These are phyloP conservation scores for Orchesellides sinensis DNA, from an alignment of 2,888 invertebrate genomes.

Conservation along the genomic window DNA sequence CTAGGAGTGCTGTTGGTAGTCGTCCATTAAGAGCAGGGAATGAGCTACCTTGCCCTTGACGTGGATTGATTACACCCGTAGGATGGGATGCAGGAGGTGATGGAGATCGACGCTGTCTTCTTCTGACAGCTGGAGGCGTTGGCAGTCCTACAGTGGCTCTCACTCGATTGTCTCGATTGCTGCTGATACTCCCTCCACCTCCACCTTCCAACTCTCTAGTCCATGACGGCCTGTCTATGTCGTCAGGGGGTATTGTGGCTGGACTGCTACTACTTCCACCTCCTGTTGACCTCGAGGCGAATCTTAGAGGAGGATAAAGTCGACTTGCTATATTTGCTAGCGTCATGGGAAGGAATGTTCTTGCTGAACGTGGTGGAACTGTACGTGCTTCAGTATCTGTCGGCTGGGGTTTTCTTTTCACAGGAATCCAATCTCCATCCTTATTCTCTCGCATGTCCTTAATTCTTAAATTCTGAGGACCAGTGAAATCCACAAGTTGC, in stretches of 20 bases:
- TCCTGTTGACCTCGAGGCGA: slow-evolving; percentile 12
- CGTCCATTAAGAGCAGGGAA: slow-evolving; percentile 69
- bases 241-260: slow-evolving; percentile 12
- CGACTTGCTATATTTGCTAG: slow-evolving; percentile 72
- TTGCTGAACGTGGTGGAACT: slow-evolving; percentile 50
- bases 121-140: slow-evolving; percentile 40
- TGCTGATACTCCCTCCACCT: neutral
- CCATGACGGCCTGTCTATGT: slow-evolving; percentile 28
- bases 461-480: slow-evolving; percentile 68
- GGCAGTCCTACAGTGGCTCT: slow-evolving; percentile 14
- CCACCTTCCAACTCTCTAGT: slow-evolving; percentile 17
- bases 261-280: neutral
- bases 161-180: slow-evolving; percentile 32
- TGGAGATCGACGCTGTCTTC: slow-evolving; percentile 69
- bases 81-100: slow-evolving; percentile 72
- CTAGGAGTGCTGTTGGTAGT: slow-evolving; percentile 79
- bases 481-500: slow-evolving; percentile 70
- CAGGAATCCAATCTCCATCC: slow-evolving; percentile 16
- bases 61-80: slow-evolving; percentile 17
- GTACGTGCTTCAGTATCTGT: slow-evolving; percentile 8
- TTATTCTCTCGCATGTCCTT: neutral
- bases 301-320: slow-evolving; percentile 68
- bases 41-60: slow-evolving; percentile 6
- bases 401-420: slow-evolving; percentile 42
- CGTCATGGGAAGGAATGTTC: slow-evolving; percentile 71